phyloP scores from a whole-genome alignment of 1,140 invertebrate genomes.

The Reticulitermes speratus region DNA sequence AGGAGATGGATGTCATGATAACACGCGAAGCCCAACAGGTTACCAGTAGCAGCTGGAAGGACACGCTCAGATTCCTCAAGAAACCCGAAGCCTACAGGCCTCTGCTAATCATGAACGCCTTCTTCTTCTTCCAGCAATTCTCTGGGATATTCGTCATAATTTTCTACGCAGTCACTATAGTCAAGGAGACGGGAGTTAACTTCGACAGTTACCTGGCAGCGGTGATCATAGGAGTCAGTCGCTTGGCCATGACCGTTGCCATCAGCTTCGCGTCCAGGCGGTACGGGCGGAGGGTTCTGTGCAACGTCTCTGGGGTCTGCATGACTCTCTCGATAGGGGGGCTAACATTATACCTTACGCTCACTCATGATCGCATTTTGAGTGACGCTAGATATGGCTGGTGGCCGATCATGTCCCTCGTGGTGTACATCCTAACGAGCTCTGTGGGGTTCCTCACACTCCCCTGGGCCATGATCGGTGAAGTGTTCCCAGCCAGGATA shows the following conservation, averaged over 20 bases:
- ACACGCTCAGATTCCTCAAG: constrained; percentile 37
- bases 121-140: constrained; percentile 78
- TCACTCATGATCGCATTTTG: constrained; percentile 36
- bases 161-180: constrained; percentile 70
- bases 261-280: constrained; percentile 54
- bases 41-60: neutral
- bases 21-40: neutral
- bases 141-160: constrained; percentile 73
- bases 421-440: constrained; percentile 60
- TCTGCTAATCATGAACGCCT: constrained; percentile 61
- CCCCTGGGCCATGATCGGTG: constrained; percentile 75
- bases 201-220: constrained; percentile 59
- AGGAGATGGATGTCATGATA: neutral
- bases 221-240: constrained; percentile 58
- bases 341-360: constrained; percentile 52
- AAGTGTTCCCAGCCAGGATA: constrained; percentile 66
- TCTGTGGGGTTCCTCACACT: constrained; percentile 63
- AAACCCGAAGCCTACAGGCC: constrained; percentile 59
- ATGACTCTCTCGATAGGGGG: constrained; percentile 60
- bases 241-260: constrained; percentile 52
- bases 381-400: constrained; percentile 35
- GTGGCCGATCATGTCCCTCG: constrained; percentile 52
- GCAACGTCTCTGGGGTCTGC: constrained; percentile 59
- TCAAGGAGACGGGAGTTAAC: constrained; percentile 55
- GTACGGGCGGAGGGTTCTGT: constrained; percentile 56